phyloP scores from a whole-genome alignment of 2,797 vertebrate species.

The Gallinago solitaria region DNA sequence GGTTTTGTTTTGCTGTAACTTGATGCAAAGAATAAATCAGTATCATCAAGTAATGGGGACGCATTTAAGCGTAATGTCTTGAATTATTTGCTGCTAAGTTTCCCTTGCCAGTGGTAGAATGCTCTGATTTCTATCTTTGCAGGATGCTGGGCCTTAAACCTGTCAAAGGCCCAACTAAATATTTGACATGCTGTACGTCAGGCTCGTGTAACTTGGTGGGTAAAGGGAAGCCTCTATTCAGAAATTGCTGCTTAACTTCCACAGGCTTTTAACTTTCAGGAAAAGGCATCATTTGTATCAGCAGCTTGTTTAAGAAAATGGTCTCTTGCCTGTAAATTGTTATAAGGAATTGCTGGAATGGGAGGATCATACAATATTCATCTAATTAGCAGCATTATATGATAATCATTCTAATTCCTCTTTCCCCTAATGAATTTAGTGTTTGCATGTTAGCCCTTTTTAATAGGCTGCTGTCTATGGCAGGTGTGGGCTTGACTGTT shows the following conservation, averaged over 20 bases:
- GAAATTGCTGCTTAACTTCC: background rate
- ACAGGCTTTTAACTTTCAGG: background rate
- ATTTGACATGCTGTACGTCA: background rate
- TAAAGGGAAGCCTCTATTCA: background rate
- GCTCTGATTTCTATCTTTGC: background rate
- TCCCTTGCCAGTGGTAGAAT: background rate
- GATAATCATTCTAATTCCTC: background rate
- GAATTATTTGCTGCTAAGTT: background rate
- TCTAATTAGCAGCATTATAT: background rate
- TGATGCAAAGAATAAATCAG: background rate
- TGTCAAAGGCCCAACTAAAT: background rate
- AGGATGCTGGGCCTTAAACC: background rate
- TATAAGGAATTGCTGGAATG: background rate
- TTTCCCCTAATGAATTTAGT: background rate
- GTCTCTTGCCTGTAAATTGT: background rate
- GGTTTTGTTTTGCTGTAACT: background rate
- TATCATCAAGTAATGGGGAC: background rate
- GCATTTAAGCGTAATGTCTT: background rate
- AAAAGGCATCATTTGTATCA: background rate
- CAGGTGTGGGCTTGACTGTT: background rate
- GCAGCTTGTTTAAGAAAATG: background rate
- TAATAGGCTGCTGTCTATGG: background rate
- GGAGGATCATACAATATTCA: background rate
- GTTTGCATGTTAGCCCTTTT: background rate
- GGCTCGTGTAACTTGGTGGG: background rate